phyloP scores from a whole-genome alignment of 2,113 vertebrate species.

The Deroptyus accipitrinus region DNA sequence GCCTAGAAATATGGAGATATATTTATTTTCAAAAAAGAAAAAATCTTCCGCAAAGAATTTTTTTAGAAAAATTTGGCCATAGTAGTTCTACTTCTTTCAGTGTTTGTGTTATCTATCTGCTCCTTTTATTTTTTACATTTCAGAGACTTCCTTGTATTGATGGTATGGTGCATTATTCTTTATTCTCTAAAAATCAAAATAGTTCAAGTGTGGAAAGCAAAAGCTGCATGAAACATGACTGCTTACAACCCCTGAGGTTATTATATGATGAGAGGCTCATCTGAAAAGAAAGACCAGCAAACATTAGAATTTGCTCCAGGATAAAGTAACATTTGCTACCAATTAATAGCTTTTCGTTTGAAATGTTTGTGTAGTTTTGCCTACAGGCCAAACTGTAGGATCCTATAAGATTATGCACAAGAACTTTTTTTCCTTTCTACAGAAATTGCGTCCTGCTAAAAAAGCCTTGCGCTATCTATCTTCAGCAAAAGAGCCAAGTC shows the following conservation, averaged over 20 bases:
- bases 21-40: not conserved
- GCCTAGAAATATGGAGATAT: not conserved
- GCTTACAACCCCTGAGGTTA: not conserved
- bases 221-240: not conserved
- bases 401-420: not conserved
- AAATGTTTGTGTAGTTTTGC: not conserved
- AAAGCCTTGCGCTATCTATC: not conserved
- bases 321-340: not conserved
- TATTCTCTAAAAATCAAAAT: not conserved
- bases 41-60: not conserved
- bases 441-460: not conserved
- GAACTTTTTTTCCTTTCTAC: not conserved
- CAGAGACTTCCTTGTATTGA: not conserved
- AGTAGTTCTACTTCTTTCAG: not conserved
- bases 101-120: not conserved
- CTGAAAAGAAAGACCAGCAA: not conserved
- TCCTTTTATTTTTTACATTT: not conserved
- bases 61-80: not conserved
- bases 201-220: not conserved
- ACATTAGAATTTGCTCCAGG: not conserved
- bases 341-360: not conserved
- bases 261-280: not conserved
- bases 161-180: not conserved
- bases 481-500: not conserved
- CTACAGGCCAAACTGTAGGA: not conserved